These are phyloP conservation scores for Ennomos fuscantarius DNA, from an alignment of 2,888 invertebrate species.

Conservation along the genomic window DNA sequence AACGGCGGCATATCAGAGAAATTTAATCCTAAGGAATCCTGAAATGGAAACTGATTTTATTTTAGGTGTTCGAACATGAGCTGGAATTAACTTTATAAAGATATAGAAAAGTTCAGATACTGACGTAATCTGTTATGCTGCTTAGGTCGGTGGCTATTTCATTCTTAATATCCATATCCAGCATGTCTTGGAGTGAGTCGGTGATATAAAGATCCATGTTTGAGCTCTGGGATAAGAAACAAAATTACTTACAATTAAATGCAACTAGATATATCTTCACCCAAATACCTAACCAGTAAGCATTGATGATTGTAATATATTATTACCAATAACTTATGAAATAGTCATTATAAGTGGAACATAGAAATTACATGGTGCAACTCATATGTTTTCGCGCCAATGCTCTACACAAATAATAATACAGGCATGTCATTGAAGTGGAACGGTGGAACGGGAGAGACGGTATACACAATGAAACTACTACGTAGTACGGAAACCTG, in stretches of 20 bases:
- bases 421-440: slow-evolving; percentile 43
- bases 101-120: slow-evolving; percentile 42
- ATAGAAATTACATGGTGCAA: too few species aligned
- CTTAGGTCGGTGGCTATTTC: slow-evolving; percentile 93
- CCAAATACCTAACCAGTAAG: too few species aligned
- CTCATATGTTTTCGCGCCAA: slow-evolving; percentile 61
- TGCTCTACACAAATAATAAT: slow-evolving; percentile 40
- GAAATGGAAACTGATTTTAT: slow-evolving; percentile 42
- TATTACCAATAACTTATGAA: too few species aligned
- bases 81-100: neutral
- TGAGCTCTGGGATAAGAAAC: slow-evolving; percentile 65
- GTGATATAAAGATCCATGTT: slow-evolving; percentile 87
- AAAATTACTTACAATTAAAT: slow-evolving; percentile 2
- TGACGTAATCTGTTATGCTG: slow-evolving; percentile 87
- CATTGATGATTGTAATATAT: too few species aligned
- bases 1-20: slow-evolving; percentile 87
- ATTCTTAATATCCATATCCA: slow-evolving; percentile 94
- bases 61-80: neutral
- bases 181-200: slow-evolving; percentile 94
- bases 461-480: slow-evolving; percentile 68
- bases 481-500: slow-evolving; percentile 79
- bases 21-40: slow-evolving; percentile 86
- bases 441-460: slow-evolving; percentile 54
- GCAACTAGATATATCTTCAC: neutral
- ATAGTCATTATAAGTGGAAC: too few species aligned